A percentile compares a stretch with the other conserved stretches of the same genome.
Evolutionary conservation across 2,888 invertebrate species (phyloP).

Genomic region (Metellina segmentata): DNA sequence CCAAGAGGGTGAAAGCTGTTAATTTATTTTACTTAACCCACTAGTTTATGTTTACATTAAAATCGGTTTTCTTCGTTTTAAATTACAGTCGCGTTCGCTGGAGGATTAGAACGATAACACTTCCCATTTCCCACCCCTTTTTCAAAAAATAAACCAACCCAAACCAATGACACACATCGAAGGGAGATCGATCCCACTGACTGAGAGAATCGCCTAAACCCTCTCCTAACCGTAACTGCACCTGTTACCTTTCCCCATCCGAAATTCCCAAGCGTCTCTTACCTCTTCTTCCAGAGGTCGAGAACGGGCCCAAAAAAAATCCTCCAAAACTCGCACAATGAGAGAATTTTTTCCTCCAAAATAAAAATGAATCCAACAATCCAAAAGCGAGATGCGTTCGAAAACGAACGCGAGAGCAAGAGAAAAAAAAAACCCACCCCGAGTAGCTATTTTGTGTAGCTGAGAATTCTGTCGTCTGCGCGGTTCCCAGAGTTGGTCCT

Average conservation of each 20-base stretch:
- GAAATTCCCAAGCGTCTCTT: slow-evolving; percentile 48
- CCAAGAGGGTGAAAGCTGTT: no score
- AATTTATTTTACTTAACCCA: no score
- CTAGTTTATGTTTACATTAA: no score
- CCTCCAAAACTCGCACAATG: background rate
- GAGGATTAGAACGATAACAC: background rate
- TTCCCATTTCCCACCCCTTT: background rate
- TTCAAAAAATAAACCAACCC: background rate
- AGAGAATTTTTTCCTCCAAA: slow-evolving; percentile 3
- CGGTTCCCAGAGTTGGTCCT: slow-evolving; percentile 63
- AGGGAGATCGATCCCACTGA: background rate
- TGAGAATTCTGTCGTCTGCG: slow-evolving; percentile 64
- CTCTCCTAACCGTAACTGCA: slow-evolving; percentile 46
- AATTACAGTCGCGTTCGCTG: background rate
- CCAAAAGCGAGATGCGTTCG: background rate
- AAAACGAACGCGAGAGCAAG: slow-evolving; percentile 8
- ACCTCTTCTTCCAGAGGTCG: background rate
- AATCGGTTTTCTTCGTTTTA: no score
- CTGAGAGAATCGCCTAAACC: slow-evolving; percentile 23
- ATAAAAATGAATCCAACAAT: slow-evolving; percentile 33
- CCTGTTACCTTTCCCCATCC: slow-evolving; percentile 42
- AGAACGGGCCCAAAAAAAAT: background rate
- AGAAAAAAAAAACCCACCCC: background rate
- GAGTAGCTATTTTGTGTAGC: slow-evolving; percentile 61
- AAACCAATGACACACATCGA: background rate